These are phyloP conservation scores for Mustela erminea DNA, from an alignment of 2,797 vertebrate genomes.

Conservation along the genomic window DNA sequence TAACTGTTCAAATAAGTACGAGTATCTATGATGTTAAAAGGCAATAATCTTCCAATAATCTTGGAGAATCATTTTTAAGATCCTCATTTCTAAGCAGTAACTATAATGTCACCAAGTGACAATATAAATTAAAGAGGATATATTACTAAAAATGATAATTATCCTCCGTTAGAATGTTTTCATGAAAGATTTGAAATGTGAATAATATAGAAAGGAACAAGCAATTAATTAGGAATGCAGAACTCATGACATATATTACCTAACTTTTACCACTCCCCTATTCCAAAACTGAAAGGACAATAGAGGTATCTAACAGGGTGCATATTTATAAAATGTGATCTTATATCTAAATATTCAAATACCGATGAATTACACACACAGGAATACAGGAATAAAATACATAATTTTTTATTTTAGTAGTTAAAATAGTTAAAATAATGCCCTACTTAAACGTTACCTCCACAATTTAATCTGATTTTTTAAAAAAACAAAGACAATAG, in stretches of 20 bases:
- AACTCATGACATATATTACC: background rate
- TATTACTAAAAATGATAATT: slow-evolving; percentile 10
- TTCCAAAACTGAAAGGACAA: slow-evolving; percentile 14
- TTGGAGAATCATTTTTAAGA: background rate
- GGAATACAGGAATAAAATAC: background rate
- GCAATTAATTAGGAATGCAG: background rate
- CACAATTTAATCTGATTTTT: slow-evolving; percentile 15
- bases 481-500: background rate
- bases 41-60: background rate
- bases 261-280: background rate
- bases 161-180: background rate
- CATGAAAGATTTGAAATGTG: slow-evolving; percentile 42
- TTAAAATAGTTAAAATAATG: background rate
- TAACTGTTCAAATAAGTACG: background rate
- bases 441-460: slow-evolving; percentile 18
- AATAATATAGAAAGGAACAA: slow-evolving; percentile 32
- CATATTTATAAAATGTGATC: slow-evolving; percentile 17
- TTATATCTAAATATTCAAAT: slow-evolving; percentile 30
- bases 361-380: background rate
- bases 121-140: slow-evolving; percentile 39
- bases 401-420: background rate
- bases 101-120: background rate
- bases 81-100: background rate
- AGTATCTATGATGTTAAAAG: background rate
- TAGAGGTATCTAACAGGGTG: background rate